Evolutionary conservation across 2,888 invertebrate genomes (phyloP), one percentile per base, ranked within the genome.

Genomic region (Drosophila meridiana): DNA sequence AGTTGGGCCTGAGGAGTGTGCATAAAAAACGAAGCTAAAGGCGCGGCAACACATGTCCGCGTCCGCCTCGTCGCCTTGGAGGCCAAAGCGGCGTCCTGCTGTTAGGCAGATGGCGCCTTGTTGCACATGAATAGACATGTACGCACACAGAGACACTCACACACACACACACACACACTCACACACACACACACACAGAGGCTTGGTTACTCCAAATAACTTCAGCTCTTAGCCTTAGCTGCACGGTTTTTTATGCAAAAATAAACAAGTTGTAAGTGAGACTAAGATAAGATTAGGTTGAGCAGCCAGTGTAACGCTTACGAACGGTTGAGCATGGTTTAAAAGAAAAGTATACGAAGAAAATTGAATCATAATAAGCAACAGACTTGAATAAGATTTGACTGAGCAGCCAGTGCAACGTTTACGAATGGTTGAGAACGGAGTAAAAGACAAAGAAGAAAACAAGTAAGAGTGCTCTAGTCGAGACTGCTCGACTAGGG

Each of bases 61-160:
- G 20, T 73, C 65, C 65, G 69, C 56, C 65, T 78, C 64, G 77
- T 72, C 78, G 73, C 69, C 76, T 78, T 69, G 69, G 32, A 58
- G 69, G 52, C 53, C 53, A 47, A 30, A 56, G 59, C 14, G 67
- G 34, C 34, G 56, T 69, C 69, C 57, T 57, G 63, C 78, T 68
- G 65, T 60, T 40, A 55, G 86, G 71, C 73, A 80, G 76, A 66
- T 82, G 80, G 64, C 78, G 81, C 87, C 87, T 87, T 83, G 82
- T 87, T 83, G 82, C 82, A 86, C 87, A 83, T 85, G 83, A 84
- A 82, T 74, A 82, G 69, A 87, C 86, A 76, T 71, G 60, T 79
- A 67, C 71, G 65, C 56, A 73, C 55, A 73, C 56, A 73, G 52
- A 73, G 68, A 68, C 59, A 42, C 65, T 48, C 48, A 55, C 50